phyloP scores from a whole-genome alignment of 2,113 vertebrate genomes.

The Murina feae region DNA sequence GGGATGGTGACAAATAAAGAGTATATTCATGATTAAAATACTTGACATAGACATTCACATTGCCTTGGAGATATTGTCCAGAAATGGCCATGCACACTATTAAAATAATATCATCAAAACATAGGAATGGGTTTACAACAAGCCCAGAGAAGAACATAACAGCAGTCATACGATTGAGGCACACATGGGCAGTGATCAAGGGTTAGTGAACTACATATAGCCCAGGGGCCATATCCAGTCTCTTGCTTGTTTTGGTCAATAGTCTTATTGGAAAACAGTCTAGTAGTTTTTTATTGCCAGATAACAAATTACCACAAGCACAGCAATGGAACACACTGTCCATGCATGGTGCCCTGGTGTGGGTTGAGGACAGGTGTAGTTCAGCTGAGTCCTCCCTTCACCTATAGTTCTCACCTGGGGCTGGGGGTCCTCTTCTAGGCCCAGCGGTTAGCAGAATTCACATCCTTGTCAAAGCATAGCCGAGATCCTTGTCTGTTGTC shows the following conservation, averaged over 20 bases:
- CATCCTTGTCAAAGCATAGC: background rate
- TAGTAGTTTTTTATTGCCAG: background rate
- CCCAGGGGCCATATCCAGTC: background rate
- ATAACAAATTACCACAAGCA: background rate
- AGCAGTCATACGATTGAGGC: background rate
- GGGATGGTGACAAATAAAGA: background rate
- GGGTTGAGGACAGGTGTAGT: background rate
- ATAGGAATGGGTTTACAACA: background rate
- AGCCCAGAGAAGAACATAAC: background rate
- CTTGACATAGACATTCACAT: slow-evolving; percentile 2
- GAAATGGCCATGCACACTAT: background rate
- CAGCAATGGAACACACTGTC: background rate
- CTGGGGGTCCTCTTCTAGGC: background rate
- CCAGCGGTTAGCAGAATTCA: background rate
- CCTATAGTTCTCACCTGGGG: background rate
- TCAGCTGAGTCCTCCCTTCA: background rate
- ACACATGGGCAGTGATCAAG: background rate
- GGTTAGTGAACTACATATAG: background rate
- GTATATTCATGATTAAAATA: slow-evolving; percentile 21
- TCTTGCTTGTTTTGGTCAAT: slow-evolving; percentile 16
- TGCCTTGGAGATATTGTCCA: background rate
- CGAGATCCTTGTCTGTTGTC: background rate
- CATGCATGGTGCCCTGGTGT: background rate
- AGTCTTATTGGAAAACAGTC: background rate
- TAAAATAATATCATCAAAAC: background rate